Base-by-base conservation (phyloP, 2,113 vertebrate genomes). In the Dolichotis patagonum region DNA sequence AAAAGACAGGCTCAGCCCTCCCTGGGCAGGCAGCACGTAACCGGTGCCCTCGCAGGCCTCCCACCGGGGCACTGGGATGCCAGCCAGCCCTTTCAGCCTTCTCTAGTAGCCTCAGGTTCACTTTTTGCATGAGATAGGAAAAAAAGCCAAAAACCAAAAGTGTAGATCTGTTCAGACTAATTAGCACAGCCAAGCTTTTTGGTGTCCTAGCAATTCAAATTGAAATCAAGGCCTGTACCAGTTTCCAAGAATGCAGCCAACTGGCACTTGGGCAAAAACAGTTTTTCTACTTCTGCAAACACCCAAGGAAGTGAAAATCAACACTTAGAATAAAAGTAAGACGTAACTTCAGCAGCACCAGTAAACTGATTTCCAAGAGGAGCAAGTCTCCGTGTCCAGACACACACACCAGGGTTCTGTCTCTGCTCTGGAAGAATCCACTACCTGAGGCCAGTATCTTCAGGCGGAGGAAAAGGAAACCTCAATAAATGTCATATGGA, bases 291-390 rank as follows among this genome's bases (percentile, higher is more conserved):
- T 90, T 96, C 43, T 89, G n/a, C 46, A 90, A 93, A 93, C 62
- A 83, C 60, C 32, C 56, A 92, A 91, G 73, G 88, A 90, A 80
- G 41, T 94, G 35, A 92, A 94, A 91, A 67, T 54, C 46, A 82
- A 85, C 67, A 94, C 46, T 67, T 78, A 88, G 41, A 41, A 49
- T 82, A 78, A 82, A 97, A 96, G 83, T 80, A 93, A 86, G 82
- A 75, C 43, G 78, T 67, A 83, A 85, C 91, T 89, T 96, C 85
- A 91, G 88, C 85, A 96, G 96, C 96, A 96, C 92, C 87, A 52
- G 67, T n/a, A 96, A 95, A 96, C 58, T 46, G 14, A 52, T 49
- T 75, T 78, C 78, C 54, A 83, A 82, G 84, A 93, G 63, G 17
- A 89, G 46, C 77, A 85, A n/a, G 41, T 91, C 38, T 91, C 43